Conservation (phyloP, 2,113 vertebrate species). For the Prochilodus magdalenae region DNA sequence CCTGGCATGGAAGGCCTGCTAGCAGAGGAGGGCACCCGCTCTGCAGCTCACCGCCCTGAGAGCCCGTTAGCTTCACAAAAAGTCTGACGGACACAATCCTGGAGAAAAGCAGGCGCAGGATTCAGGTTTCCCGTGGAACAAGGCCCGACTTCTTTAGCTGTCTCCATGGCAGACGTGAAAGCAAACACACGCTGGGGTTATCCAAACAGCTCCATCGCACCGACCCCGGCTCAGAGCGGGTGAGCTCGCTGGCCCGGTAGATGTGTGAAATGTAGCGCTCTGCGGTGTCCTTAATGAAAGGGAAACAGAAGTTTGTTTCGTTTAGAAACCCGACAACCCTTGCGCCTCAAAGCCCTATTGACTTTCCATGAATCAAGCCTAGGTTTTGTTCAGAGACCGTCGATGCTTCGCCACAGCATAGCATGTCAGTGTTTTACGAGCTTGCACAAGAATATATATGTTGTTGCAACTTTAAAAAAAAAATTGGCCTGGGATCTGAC, state of each 20-base stretch:
- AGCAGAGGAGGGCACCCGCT: conserved; percentile 15
- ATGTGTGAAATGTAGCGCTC: conserved; percentile 73
- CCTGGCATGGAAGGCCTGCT: neutral
- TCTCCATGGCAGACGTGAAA: conserved; percentile 67
- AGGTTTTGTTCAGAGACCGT: conserved; percentile 25
- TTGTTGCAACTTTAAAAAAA: conserved; percentile 19
- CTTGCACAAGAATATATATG: conserved; percentile 31
- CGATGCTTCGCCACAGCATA: neutral
- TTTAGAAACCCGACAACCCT: conserved; percentile 54
- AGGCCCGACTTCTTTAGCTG: conserved; percentile 58
- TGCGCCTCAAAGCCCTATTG: conserved; percentile 34
- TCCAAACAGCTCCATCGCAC: conserved; percentile 64
- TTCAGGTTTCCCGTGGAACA: conserved; percentile 68
- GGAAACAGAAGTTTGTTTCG: conserved; percentile 49
- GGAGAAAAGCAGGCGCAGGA: conserved; percentile 68
- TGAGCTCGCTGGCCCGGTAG: conserved; percentile 46
- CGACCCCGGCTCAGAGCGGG: conserved; percentile 22
- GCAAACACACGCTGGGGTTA: conserved; percentile 72
- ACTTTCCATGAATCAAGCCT: conserved; percentile 44
- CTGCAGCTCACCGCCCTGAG: conserved; percentile 55
- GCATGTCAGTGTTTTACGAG: conserved; percentile 28
- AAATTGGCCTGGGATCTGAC: conserved; percentile 31
- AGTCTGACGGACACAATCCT: conserved; percentile 70
- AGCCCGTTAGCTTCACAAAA: conserved; percentile 71
- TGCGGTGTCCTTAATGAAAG: conserved; percentile 57